Evolutionary conservation across 2,113 vertebrate genomes (phyloP), one percentile per base, ranked within the genome.

Genomic region (Engraulis encrasicolus): DNA sequence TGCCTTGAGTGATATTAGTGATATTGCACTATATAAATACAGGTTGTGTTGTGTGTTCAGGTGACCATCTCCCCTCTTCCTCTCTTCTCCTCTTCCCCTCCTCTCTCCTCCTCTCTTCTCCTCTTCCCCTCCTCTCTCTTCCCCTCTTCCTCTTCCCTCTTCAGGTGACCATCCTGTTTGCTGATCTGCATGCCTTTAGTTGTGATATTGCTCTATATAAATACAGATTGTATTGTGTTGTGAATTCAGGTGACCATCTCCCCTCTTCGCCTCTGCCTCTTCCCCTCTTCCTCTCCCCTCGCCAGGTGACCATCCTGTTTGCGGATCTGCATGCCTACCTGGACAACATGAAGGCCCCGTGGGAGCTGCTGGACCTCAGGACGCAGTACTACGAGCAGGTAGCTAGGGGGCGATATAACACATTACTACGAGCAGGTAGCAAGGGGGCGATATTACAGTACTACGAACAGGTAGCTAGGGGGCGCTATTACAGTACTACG

Each of bases 261-360:
- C 14, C 11, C 27, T 54, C 40, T n/a, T 3, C 3, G 82, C n/a
- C n/a, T n/a, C n/a, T 5, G 40, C 40, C 40, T 45, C 9, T 45
- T 45, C 40, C 6, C 61, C 18, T n/a, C n/a, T n/a, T n/a, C 34
- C 23, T 38, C n/a, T 81, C 20, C 83, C 38, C 81, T 83, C 49
- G 37, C 45, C 52, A 99, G 98, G 98, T 99, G 88, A 99, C 97
- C 0, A 95, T 99, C 81, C 95, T 99, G 80, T 99, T 99, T 87
- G 98, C 98, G 0, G 98, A 99, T 85, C 95, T 99, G 84, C 98
- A 99, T 0, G 98, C 97, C 0, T 99, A 95, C 87, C 93, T 99
- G 0, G 98, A 99, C 94, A 99, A 99, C 91, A 99, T 99, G 98
- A 99, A 99, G 85, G 98, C 98, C 0, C 98, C 98, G 0, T 99